Evolutionary conservation across 2,797 vertebrate genomes (phyloP).

Genomic region (Cossypha dichroa): DNA sequence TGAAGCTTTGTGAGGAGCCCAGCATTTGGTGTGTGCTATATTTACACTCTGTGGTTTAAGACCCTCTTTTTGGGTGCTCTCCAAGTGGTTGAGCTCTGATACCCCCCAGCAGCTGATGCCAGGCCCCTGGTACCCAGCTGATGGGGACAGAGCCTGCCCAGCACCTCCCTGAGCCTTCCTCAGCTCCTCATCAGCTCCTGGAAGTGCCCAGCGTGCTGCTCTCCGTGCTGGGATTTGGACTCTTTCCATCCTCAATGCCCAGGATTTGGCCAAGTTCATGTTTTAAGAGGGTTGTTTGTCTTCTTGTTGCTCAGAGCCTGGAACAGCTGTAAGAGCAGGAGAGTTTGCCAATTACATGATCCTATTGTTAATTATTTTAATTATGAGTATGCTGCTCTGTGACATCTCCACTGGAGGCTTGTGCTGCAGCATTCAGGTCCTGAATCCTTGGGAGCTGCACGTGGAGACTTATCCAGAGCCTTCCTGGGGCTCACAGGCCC

Average conservation of each 20-base stretch:
- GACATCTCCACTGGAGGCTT: neutral
- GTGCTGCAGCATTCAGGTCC: neutral
- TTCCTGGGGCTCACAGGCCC: neutral
- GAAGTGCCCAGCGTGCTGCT: neutral
- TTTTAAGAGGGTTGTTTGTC: neutral
- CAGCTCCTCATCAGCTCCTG: neutral
- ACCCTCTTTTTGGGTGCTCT: neutral
- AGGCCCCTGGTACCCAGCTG: neutral
- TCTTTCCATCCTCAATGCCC: neutral
- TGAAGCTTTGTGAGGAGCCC: neutral
- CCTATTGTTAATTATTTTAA: slow-evolving; percentile 14
- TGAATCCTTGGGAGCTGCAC: fast-evolving
- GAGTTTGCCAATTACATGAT: neutral
- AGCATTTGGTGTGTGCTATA: fast-evolving
- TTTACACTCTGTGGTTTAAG: neutral
- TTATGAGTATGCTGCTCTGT: neutral
- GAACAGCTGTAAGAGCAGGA: neutral
- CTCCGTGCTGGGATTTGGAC: neutral
- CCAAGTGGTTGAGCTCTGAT: fast-evolving
- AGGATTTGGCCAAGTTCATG: neutral
- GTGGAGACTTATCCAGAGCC: fast-evolving
- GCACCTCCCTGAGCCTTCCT: neutral
- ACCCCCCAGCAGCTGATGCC: neutral
- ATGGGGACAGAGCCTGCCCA: neutral
- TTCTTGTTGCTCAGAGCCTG: neutral